Conservation (phyloP, 2,888 invertebrate species). For the Apodemia mormo region DNA sequence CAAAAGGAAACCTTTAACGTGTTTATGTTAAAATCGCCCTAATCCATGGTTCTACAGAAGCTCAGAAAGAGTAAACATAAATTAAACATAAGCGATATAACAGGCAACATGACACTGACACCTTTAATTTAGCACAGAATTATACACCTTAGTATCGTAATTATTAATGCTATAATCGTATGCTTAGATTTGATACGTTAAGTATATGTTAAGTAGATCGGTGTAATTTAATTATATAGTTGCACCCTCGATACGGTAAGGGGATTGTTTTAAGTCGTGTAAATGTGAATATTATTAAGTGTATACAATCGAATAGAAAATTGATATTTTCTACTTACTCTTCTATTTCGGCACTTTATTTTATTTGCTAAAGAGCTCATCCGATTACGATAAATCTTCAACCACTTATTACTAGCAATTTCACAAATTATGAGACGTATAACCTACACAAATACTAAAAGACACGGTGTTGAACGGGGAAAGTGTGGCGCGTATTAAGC, state of each 20-base stretch:
- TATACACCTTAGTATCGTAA: conserved; percentile 27
- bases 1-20: conserved; percentile 34
- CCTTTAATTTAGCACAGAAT: conserved; percentile 20
- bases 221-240: conserved; percentile 66
- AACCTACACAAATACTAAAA: too few species aligned
- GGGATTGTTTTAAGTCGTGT: conserved; percentile 49
- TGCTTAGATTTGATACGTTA: conserved; percentile 35
- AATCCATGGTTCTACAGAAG: conserved; percentile 47
- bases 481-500: too few species aligned
- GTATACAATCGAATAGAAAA: not conserved
- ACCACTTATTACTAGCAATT: too few species aligned
- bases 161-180: conserved; percentile 31
- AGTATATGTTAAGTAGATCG: conserved; percentile 24
- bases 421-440: too few species aligned
- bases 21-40: conserved; percentile 24
- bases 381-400: too few species aligned
- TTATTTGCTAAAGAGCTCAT: too few species aligned
- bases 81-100: conserved; percentile 35
- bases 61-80: conserved; percentile 43
- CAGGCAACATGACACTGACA: conserved; percentile 21
- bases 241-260: conserved; percentile 65
- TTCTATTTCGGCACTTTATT: too few species aligned
- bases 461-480: too few species aligned
- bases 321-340: not conserved
- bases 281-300: conserved; percentile 26